Base-by-base conservation (phyloP, 2,113 vertebrate genomes). In the Globicephala melas region DNA sequence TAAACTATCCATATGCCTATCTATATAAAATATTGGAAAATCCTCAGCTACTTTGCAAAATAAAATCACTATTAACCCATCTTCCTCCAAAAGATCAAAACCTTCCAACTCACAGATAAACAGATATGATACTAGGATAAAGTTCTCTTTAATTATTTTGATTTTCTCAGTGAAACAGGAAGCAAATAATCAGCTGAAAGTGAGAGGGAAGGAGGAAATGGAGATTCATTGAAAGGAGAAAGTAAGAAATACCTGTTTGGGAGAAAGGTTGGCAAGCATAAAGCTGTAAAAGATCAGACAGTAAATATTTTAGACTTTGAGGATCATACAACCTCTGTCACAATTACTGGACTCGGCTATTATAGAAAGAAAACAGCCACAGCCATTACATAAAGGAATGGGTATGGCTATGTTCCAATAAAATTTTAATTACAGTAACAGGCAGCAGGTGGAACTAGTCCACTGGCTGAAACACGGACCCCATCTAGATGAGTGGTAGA, bases 11-110 rank as follows among this genome's bases (percentile, higher is more conserved):
- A 77, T 55, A 80, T 85, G 12, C 17, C 14, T 55, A 38, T 25
- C 28, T 91, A 58, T 21, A 85, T 2, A 95, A 93, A 88, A 65
- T 23, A 70, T 0, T 60, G 23, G 31, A 50, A 89, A 96, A 89
- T 47, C 36, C 14, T 84, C 33, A 91, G 33, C 38, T 91, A 60
- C 67, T 94, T 23, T 89, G 36, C 84, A 92, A 97, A 96, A 89
- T 83, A 79, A 84, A 92, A 85, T 65, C 18, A 73, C 20, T 76
- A 87, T 58, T 41, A 67, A 65, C 23, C 38, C n/a, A 92, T 44
- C 26, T 60, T 84, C 77, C 26, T 55, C 50, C 76, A 91, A 95
- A 97, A 94, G 25, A 90, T 41, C 11, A 73, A 83, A 95, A 91
- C 10, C 47, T 79, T 33, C 58, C 31, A 65, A 86, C 17, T 87